A percentile compares a stretch with the other conserved stretches of the same genome.
Evolutionary conservation across 2,888 invertebrate genomes (phyloP).

Genomic region (Lasioglossum marginatum): DNA sequence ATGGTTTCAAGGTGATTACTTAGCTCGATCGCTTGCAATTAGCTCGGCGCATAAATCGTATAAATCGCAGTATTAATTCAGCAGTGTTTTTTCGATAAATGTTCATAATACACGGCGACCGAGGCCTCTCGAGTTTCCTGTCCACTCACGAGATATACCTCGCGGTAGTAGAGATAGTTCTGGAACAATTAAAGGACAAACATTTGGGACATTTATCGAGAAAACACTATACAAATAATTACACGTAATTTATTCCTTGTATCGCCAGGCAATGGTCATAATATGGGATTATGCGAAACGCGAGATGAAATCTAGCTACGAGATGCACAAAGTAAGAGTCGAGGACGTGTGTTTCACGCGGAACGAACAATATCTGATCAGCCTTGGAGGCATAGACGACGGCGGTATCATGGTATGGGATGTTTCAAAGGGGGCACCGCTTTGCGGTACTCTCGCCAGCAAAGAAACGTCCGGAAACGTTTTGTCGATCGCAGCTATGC

Average conservation of each 20-base stretch:
- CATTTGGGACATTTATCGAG: too few species aligned
- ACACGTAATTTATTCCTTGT: not conserved
- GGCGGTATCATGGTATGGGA: slow-evolving; percentile 95
- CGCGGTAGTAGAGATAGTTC: too few species aligned
- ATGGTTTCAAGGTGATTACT: slow-evolving; percentile 91
- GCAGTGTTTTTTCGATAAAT: too few species aligned
- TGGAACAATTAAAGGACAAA: too few species aligned
- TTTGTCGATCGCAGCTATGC: slow-evolving; percentile 86
- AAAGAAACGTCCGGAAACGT: slow-evolving; percentile 91
- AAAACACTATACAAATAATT: not conserved
- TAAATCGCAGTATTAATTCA: not conserved
- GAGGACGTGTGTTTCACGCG: slow-evolving; percentile 93
- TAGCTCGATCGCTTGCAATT: not conserved
- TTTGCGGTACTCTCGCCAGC: slow-evolving; percentile 86
- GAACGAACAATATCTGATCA: slow-evolving; percentile 92
- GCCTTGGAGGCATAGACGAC: slow-evolving; percentile 96
- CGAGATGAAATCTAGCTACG: slow-evolving; percentile 88
- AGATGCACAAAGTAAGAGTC: slow-evolving; percentile 95
- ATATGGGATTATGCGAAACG: slow-evolving; percentile 93
- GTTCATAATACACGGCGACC: too few species aligned
- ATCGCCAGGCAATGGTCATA: slow-evolving; percentile 89
- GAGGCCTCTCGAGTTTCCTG: too few species aligned
- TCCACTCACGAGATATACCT: too few species aligned
- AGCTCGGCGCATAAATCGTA: not conserved
- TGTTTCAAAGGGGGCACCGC: slow-evolving; percentile 86